Evolutionary conservation across 1,140 invertebrate species (phyloP).

Genomic region (Ruditapes philippinarum): DNA sequence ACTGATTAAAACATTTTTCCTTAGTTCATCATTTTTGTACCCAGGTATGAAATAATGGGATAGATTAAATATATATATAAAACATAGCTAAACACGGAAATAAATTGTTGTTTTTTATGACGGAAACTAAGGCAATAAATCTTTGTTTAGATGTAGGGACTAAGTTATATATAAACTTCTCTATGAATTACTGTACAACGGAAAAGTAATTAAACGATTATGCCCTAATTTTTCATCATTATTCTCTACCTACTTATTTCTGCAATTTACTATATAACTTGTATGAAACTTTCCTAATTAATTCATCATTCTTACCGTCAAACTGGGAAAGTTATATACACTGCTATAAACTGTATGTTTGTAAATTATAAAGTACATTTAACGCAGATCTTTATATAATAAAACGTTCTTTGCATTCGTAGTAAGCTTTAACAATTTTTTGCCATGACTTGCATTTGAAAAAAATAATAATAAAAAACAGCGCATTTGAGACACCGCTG

Average conservation of each 20-base stretch:
- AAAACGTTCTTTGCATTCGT: not conserved
- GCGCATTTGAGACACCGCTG: not conserved
- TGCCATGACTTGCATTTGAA: slow-evolving; percentile 4
- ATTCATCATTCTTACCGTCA: not conserved
- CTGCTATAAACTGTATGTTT: no score
- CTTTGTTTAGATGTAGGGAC: not conserved
- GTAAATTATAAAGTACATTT: no score
- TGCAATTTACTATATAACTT: not conserved
- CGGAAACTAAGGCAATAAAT: not conserved
- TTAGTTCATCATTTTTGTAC: no score
- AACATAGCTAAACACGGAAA: not conserved
- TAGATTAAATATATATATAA: no score
- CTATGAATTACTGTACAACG: not conserved
- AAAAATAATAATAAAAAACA: not conserved
- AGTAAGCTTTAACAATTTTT: not conserved
- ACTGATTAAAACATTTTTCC: no score
- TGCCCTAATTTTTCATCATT: not conserved
- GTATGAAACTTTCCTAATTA: not conserved
- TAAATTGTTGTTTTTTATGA: not conserved
- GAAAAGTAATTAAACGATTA: not conserved
- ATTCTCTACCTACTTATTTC: not conserved
- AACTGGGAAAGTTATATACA: no score
- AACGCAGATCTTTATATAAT: no score
- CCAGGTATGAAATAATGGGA: no score
- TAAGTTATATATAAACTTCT: no score